phyloP scores from a whole-genome alignment of 1,140 invertebrate genomes.

The Sipha flava region DNA sequence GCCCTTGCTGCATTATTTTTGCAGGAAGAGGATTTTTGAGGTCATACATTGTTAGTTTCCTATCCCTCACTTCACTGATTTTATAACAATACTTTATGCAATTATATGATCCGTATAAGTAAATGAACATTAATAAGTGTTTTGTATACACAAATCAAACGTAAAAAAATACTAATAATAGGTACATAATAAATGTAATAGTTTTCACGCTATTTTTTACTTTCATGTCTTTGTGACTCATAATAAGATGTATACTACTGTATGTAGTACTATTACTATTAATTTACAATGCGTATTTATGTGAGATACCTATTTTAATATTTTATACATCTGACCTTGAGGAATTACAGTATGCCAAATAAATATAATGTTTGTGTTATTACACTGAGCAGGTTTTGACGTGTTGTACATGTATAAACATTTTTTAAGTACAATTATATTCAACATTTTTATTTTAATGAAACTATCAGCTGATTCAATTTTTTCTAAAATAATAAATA shows the following conservation, averaged over 20 bases:
- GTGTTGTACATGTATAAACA: too few relatives aligned
- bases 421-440: too few relatives aligned
- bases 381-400: too few relatives aligned
- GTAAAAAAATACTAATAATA: neutral
- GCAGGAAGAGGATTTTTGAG: constrained; percentile 4
- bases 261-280: too few relatives aligned
- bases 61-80: neutral
- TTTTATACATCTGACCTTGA: neutral
- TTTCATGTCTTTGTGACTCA: neutral
- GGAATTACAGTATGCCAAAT: neutral
- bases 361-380: neutral
- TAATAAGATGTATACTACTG: neutral
- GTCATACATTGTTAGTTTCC: neutral
- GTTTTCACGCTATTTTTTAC: neutral
- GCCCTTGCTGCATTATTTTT: neutral
- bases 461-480: too few relatives aligned
- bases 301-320: neutral
- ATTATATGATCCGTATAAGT: neutral
- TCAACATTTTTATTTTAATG: too few relatives aligned
- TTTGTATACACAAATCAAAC: neutral
- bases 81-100: neutral
- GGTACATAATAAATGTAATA: neutral
- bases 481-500: too few relatives aligned
- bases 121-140: neutral
- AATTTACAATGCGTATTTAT: too few relatives aligned